Percentiles rank a stretch among this genome's conserved stretches.
phyloP scores from a whole-genome alignment of 2,888 invertebrate species.

The Neelides folsomi region DNA sequence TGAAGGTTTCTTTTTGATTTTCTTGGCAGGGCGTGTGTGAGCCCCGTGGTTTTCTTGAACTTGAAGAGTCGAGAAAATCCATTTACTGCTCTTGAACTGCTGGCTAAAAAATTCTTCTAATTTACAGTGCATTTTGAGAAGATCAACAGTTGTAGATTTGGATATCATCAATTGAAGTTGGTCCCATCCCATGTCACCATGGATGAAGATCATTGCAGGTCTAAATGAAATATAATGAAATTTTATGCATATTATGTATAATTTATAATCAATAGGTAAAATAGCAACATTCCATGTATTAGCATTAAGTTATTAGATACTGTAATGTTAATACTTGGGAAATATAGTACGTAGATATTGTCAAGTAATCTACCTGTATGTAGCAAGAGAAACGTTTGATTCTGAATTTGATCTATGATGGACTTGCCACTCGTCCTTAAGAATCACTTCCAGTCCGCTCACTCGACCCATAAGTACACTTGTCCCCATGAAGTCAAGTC shows the following conservation, averaged over 20 bases:
- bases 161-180: constrained; percentile 93
- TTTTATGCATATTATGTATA: background rate
- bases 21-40: constrained; percentile 21
- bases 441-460: constrained; percentile 61
- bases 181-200: constrained; percentile 87
- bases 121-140: constrained; percentile 91
- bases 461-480: constrained; percentile 82
- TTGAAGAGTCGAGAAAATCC: constrained; percentile 41
- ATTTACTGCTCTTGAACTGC: constrained; percentile 88
- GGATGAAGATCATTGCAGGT: constrained; percentile 79
- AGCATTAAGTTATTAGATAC: too few relatives aligned
- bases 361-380: constrained; percentile 43
- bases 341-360: background rate
- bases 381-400: constrained; percentile 48
- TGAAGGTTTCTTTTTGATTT: constrained; percentile 28
- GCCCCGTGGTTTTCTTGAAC: constrained; percentile 21
- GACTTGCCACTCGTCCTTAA: constrained; percentile 79
- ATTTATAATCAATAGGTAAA: too few relatives aligned
- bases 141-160: constrained; percentile 89
- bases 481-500: constrained; percentile 98
- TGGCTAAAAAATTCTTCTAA: constrained; percentile 95
- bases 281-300: too few relatives aligned
- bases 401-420: constrained; percentile 38
- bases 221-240: constrained; percentile 39
- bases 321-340: too few relatives aligned